A percentile compares a stretch with the other conserved stretches of the same genome.
These are phyloP conservation scores for Aphaenogaster floridana DNA, from an alignment of 1,140 invertebrate species.

Conservation along the genomic window DNA sequence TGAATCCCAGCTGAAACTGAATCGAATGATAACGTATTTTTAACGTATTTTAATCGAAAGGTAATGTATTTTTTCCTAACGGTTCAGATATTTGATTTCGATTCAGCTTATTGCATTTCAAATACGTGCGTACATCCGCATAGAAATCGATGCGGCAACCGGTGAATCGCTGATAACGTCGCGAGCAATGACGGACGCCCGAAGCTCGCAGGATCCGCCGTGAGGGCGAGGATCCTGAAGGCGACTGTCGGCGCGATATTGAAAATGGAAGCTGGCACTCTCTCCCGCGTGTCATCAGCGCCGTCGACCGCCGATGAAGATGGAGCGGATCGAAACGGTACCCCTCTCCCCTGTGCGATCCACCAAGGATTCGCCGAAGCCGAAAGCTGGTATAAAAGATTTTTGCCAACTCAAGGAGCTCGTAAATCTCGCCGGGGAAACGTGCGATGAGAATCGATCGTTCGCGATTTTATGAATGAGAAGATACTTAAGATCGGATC, in stretches of 20 bases:
- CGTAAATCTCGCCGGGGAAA: slow-evolving; percentile 61
- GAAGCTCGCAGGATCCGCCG: slow-evolving; percentile 35
- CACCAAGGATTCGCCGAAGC: neutral
- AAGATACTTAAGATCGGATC: neutral
- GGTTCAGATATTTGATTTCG: slow-evolving; percentile 22
- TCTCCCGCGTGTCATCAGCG: slow-evolving; percentile 59
- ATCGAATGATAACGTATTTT: neutral
- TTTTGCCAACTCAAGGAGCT: slow-evolving; percentile 69
- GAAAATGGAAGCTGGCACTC: slow-evolving; percentile 64
- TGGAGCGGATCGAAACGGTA: slow-evolving; percentile 33
- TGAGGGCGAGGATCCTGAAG: slow-evolving; percentile 40
- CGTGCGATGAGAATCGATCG: neutral
- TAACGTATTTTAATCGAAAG: too few relatives aligned
- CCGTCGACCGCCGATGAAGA: slow-evolving; percentile 56
- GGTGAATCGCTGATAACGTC: slow-evolving; percentile 58
- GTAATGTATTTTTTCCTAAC: slow-evolving; percentile 8
- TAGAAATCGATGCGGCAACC: slow-evolving; percentile 43
- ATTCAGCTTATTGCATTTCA: slow-evolving; percentile 40
- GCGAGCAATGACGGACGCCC: slow-evolving; percentile 36
- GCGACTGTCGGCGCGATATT: slow-evolving; percentile 66
- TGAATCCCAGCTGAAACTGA: neutral
- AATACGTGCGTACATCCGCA: slow-evolving; percentile 9
- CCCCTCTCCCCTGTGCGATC: neutral
- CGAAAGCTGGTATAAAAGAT: slow-evolving; percentile 64
- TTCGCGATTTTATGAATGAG: slow-evolving; percentile 10